A percentile compares a stretch with the other conserved stretches of the same genome.
Evolutionary conservation across 2,888 invertebrate species (phyloP).

Genomic region (Zonitis immaculata): DNA sequence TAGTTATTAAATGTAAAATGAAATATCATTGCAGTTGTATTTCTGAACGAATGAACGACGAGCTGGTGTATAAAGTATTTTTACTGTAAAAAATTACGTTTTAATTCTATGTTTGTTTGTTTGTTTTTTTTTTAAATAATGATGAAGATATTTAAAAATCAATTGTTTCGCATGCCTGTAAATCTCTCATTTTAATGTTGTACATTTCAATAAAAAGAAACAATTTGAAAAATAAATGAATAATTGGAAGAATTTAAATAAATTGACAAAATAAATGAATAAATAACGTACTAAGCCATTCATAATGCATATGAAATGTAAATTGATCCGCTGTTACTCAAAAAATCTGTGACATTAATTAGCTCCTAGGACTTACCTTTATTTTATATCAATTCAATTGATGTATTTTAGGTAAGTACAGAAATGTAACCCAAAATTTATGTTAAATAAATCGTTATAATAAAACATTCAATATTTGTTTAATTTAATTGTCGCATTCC

Average conservation of each 20-base stretch:
- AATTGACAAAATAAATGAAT: background rate
- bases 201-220: slow-evolving; percentile 8
- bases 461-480: slow-evolving; percentile 15
- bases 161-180: slow-evolving; percentile 25
- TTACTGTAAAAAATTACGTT: slow-evolving; percentile 34
- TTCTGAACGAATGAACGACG: slow-evolving; percentile 30
- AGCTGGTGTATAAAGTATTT: slow-evolving; percentile 42
- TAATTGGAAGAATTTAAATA: no score
- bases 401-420: slow-evolving; percentile 39
- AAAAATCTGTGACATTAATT: slow-evolving; percentile 31
- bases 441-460: slow-evolving; percentile 40
- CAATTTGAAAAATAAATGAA: no score
- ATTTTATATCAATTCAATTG: slow-evolving; percentile 36
- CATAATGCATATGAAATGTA: slow-evolving; percentile 29
- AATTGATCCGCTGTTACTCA: slow-evolving; percentile 34
- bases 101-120: slow-evolving; percentile 28
- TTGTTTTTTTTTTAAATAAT: no score
- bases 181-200: slow-evolving; percentile 21
- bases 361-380: slow-evolving; percentile 32
- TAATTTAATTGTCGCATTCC: no score
- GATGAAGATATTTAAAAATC: slow-evolving; percentile 1
- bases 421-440: slow-evolving; percentile 38
- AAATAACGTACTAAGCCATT: slow-evolving; percentile 24
- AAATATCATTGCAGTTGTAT: slow-evolving; percentile 41
- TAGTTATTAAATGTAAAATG: slow-evolving; percentile 43